Evolutionary conservation across 2,888 invertebrate genomes (phyloP), one percentile per base, ranked within the genome.

Genomic region (Drosophila silvestris): DNA sequence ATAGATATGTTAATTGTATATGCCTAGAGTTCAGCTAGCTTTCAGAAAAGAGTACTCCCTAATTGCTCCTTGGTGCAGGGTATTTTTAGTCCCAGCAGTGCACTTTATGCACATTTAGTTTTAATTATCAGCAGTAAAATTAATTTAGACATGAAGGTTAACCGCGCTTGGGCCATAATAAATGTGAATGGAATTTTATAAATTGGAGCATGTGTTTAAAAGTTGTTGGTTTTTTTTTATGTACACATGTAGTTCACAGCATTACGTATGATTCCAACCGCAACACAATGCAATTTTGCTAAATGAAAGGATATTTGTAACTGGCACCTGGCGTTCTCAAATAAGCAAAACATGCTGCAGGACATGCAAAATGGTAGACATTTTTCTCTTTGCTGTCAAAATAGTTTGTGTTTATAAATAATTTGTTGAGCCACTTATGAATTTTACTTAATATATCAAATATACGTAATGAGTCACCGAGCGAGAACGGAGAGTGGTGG

Each of bases 161-260:
- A 14, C 41, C 68, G 51, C 39, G 57, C 59, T 77, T 65, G 52
- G 35, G 54, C 53, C 53, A 58, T 67, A 64, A 88, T 77, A 70
- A 85, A 90, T 88, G 69, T 44, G 28, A 50, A 41, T 22, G 12
- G 0, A 22, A 50, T 58, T 70, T 88, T 72, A 78, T 77, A 73
- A 85, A 79, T 70, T 78, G 74, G 74, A 83, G 60, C 90, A 85
- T 69, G 52, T 88, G 85, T 22, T 50, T 61, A 63, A 83, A 70
- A 70, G 32, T 67, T 77, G 57, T 16, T 41, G 51, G 41, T 33
- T 56, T 52, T 69, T 52, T 59, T n/a, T n/a, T 47, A 4, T 22
- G 22, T 16, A 16, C 4, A 47, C 7, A 47, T 47, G 47, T 4
- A 16, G 16, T 22, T 47, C 22, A 68, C 28, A 70, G 62, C 62